Evolutionary conservation across 1,140 invertebrate species (phyloP).

Genomic region (Acromyrmex charruanus): DNA sequence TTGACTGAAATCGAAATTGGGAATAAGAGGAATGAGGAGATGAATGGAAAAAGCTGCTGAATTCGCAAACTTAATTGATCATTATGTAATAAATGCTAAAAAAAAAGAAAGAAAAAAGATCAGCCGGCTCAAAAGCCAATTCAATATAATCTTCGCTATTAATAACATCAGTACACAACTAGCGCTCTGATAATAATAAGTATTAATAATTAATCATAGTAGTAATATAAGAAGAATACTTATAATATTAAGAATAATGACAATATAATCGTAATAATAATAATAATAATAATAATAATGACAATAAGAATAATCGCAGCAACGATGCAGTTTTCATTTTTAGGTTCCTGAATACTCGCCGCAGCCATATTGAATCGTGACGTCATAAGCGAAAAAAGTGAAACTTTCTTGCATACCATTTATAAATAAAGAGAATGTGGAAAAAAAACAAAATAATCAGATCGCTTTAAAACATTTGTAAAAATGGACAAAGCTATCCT

Average conservation of each 20-base stretch:
- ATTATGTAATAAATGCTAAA: slow-evolving; percentile 35
- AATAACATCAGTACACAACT: slow-evolving; percentile 55
- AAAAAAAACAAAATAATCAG: too few species aligned
- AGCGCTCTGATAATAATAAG: slow-evolving; percentile 72
- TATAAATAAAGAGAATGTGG: too few species aligned
- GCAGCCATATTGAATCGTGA: too few species aligned
- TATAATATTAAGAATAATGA: slow-evolving; percentile 76
- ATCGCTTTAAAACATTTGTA: too few species aligned
- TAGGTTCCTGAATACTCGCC: too few species aligned
- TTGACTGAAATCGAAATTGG: not conserved
- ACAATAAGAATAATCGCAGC: slow-evolving; percentile 79
- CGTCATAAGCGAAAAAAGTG: too few species aligned
- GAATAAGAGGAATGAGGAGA: not conserved
- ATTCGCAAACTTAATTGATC: slow-evolving; percentile 44
- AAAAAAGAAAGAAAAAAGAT: slow-evolving; percentile 51
- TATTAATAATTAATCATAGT: slow-evolving; percentile 81
- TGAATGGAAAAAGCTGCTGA: slow-evolving; percentile 12
- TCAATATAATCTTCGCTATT: slow-evolving; percentile 45
- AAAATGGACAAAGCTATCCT: too few species aligned
- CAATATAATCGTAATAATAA: slow-evolving; percentile 74
- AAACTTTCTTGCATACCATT: too few species aligned
- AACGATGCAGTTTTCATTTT: slow-evolving; percentile 75
- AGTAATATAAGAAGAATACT: slow-evolving; percentile 75
- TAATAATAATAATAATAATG: slow-evolving; percentile 65
- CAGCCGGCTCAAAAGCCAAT: slow-evolving; percentile 52